Base-by-base conservation (phyloP, 2,113 vertebrate species). In the Coptodon rendalli region DNA sequence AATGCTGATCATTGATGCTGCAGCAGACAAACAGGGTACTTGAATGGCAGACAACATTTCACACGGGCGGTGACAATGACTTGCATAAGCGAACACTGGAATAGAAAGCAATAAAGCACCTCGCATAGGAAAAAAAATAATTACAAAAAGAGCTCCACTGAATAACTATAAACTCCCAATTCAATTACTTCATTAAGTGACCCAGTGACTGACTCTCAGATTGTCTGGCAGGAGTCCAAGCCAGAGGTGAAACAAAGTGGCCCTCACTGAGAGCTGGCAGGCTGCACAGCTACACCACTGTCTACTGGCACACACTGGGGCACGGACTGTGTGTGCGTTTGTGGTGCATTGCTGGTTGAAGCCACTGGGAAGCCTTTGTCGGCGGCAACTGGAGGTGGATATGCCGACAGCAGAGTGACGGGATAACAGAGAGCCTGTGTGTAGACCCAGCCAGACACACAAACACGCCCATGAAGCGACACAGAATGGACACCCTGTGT, bases 211-310 rank as follows among this genome's bases (percentile, higher is more conserved):
- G 50, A 81, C 85, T 87, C 91, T 87, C 80, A 13, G 94, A 89
- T 83, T 84, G 87, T 90, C 83, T 91, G 93, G 94, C 85, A 7
- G 6, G 6, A 79, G 7, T 92, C 92, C 93, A 93, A 93, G 56
- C 54, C 87, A 81, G 95, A 94, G 94, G 94, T 93, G 93, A 95
- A 93, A 96, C 93, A 94, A 93, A 94, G 93, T 92, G 81, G 85
- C 80, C 89, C 91, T 94, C 91, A 91, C 89, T 88, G 80, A 79
- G 88, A 54, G 83, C 93, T 89, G 90, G 91, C 94, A 91, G 87
- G 22, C 78, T 48, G 56, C 78, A 95, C 93, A 95, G 93, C 91
- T 22, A 16, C 86, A 52, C 81, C 89, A 90, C 91, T 94, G 94
- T 96, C 82, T 91, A 8, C 10, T 31, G 82, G 82, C 57, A 12